These are phyloP conservation scores for Rattus rattus DNA, from an alignment of 2,113 vertebrate species.

Conservation along the genomic window DNA sequence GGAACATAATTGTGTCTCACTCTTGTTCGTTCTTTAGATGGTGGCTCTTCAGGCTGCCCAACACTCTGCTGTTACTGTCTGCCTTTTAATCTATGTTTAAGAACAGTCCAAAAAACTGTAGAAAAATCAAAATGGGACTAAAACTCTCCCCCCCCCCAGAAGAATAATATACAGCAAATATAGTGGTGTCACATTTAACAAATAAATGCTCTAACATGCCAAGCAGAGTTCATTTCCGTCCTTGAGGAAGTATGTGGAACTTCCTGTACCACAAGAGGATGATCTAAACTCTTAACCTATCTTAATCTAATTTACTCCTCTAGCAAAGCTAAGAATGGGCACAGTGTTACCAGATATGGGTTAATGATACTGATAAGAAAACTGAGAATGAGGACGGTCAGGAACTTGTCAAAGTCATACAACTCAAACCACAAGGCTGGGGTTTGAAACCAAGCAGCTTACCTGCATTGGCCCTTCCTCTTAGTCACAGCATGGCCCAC, in stretches of 20 bases:
- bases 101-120: slow-evolving; percentile 34
- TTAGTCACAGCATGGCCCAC: background rate
- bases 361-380: background rate
- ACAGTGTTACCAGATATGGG: background rate
- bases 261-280: slow-evolving; percentile 1
- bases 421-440: background rate
- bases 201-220: slow-evolving; percentile 57
- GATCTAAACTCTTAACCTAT: background rate
- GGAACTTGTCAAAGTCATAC: background rate
- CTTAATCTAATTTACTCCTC: background rate
- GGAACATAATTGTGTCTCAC: slow-evolving; percentile 3
- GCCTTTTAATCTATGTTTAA: background rate
- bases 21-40: background rate
- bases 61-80: background rate
- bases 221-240: background rate
- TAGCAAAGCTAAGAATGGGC: background rate
- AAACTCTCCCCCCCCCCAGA: background rate
- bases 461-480: background rate
- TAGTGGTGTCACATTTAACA: slow-evolving; percentile 42
- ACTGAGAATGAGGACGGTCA: background rate
- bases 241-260: background rate
- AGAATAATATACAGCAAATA: slow-evolving; percentile 33
- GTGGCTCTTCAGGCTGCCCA: background rate
- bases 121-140: background rate
- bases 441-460: background rate